Evolutionary conservation across 2,113 vertebrate species (phyloP), one percentile per base, ranked within the genome.

Genomic region (Gobio gobio): DNA sequence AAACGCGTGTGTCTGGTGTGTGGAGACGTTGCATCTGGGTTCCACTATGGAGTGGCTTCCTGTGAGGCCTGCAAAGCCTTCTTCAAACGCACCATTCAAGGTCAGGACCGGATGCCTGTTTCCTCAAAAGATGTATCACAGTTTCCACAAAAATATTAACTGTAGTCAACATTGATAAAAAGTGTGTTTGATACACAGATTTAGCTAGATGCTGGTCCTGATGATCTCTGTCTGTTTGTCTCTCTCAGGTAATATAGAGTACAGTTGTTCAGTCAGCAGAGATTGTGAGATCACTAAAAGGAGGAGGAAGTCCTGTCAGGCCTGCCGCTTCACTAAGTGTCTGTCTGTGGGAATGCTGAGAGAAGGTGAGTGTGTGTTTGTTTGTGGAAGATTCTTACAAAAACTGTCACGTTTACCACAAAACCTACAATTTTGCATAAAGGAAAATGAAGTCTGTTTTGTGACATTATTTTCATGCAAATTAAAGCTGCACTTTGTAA

Each of bases 61-160:
- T 95, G 94, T 10, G 94, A 95, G 84, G 94, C 94, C 89, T 95
- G 94, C 87, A 95, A 95, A 86, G 94, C 94, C 49, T 95, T 95
- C 87, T 95, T 95, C 89, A 95, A 95, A 90, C 93, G 94, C 86
- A 95, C 94, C 87, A 94, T 95, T 85, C 94, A 95, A 90, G 94
- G 94, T 95, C 18, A 22, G 78, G 9, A 74, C 36, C 5, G 0
- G 26, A n/a, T 49, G 22, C 26, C 12, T 61, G 54, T 59, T 24
- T 59, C 12, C 47, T 3, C 12, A 61, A 61, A 24, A 61, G 0
- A 49, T 12, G 58, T 3, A 59, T 64, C 61, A 29, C 13, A 29
- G 63, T 33, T 66, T 33, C 63, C 63, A 66, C 26, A 33, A 18
- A 33, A 33, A 9, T 66, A 33, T 66, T 24, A 73, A 18, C 51